phyloP scores from a whole-genome alignment of 92 coral and sea anemone genomes.

The Phenganax marumi region DNA sequence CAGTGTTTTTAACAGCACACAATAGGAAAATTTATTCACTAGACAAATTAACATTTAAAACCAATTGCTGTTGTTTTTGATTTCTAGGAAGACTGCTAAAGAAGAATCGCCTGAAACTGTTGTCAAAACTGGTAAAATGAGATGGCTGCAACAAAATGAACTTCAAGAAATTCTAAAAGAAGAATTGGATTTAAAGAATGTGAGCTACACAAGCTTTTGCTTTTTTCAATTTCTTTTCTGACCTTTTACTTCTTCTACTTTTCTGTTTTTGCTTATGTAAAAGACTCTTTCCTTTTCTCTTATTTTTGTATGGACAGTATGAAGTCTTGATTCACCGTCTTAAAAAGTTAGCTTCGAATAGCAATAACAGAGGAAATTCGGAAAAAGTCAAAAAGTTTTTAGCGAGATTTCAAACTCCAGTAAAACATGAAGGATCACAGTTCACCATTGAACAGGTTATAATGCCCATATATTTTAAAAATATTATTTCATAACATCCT shows the following conservation, averaged over 20 bases:
- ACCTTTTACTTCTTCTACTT: neutral
- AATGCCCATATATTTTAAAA: neutral
- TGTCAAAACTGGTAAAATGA: conserved; percentile 33
- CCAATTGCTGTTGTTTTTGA: neutral
- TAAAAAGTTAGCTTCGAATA: conserved; percentile 73
- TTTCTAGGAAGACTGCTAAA: conserved; percentile 14
- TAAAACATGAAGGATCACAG: conserved; percentile 54
- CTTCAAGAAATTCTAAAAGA: conserved; percentile 68
- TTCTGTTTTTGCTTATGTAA: neutral
- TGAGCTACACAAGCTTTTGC: conserved; percentile 16
- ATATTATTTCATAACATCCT: neutral
- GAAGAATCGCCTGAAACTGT: conserved; percentile 23
- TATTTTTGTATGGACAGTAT: conserved; percentile 54
- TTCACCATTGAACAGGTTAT: conserved; percentile 21
- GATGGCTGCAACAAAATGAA: conserved; percentile 80
- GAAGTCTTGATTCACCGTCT: conserved; percentile 77
- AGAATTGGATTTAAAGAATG: conserved; percentile 66
- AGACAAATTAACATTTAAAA: neutral
- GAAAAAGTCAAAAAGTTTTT: conserved; percentile 68
- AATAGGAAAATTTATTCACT: neutral
- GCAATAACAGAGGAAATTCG: conserved; percentile 48
- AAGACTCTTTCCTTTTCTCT: neutral
- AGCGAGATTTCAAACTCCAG: conserved; percentile 65
- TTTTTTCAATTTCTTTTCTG: neutral
- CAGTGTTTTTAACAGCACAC: neutral